Percentiles rank a stretch among this genome's conserved stretches.
Conservation (phyloP, 2,888 invertebrate species). For the Cryptocephalus primarius region DNA sequence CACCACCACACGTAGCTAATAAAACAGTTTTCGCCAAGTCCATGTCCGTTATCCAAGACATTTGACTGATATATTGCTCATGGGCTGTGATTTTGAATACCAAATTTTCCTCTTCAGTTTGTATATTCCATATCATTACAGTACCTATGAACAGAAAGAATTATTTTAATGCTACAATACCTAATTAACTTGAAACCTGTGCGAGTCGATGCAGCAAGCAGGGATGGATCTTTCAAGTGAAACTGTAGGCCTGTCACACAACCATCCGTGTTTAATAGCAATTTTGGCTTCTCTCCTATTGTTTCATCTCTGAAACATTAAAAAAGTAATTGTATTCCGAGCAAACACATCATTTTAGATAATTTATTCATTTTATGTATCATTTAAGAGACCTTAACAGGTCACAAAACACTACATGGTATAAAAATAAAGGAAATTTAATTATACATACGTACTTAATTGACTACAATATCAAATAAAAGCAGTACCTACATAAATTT, state of each 20-base stretch:
- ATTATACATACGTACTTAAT: too few relatives aligned
- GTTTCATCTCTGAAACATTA: constrained; percentile 10
- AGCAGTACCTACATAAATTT: too few relatives aligned
- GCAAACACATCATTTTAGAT: too few relatives aligned
- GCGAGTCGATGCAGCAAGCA: constrained; percentile 39
- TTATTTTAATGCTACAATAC: background rate
- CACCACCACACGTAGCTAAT: constrained; percentile 31
- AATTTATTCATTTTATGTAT: too few relatives aligned
- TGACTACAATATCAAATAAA: too few relatives aligned
- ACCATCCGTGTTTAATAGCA: constrained; percentile 28
- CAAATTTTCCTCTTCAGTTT: constrained; percentile 25
- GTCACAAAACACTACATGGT: too few relatives aligned
- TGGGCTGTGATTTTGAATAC: constrained; percentile 24
- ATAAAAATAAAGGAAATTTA: too few relatives aligned
- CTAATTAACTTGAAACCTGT: constrained; percentile 21
- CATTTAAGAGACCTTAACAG: too few relatives aligned
- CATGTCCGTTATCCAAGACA: constrained; percentile 30
- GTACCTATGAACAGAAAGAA: constrained; percentile 11
- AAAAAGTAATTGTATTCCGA: too few relatives aligned
- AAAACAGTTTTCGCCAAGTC: constrained; percentile 22
- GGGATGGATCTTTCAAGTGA: constrained; percentile 39
- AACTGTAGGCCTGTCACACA: constrained; percentile 39
- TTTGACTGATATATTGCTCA: constrained; percentile 29
- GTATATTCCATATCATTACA: constrained; percentile 26
- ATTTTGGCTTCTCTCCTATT: constrained; percentile 25